Evolutionary conservation across 2,797 vertebrate genomes (phyloP), one percentile per base, ranked within the genome.

Genomic region (Gorsachius magnificus): DNA sequence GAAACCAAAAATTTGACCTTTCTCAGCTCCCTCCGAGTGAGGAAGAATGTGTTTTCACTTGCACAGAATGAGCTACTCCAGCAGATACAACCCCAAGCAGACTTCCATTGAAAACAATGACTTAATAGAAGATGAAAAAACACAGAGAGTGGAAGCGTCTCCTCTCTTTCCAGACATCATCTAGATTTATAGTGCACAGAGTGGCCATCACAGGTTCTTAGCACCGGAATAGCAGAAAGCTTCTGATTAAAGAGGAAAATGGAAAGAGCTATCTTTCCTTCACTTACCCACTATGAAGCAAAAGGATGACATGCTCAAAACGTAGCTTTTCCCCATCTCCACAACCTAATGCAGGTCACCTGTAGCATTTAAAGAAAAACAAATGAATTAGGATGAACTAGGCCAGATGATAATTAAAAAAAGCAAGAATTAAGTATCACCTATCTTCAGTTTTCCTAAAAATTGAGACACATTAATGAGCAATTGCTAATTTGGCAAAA

Each of bases 211-310:
- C 0, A 0, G n/a, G 6, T 38, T 76, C 63, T 66, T 31, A 48
- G 36, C 26, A 83, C 4, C 46, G 83, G 33, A 77, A 83, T 0
- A 38, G 14, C 46, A 84, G 24, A 86, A 83, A 86, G 14, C 5
- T 81, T 25, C 75, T 31, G 16, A 86, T 53, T 80, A 33, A 81
- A 50, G 33, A 78, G 21, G 8, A 69, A 51, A 58, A 24, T 4
- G 13, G 20, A 48, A 68, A 71, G 13, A 46, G 1, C 0, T 14
- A 48, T 7, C 29, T 78, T 66, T 77, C 26, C 16, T 70, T 81
- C 38, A 60, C 21, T 48, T 65, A 61, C 8, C 13, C 26, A 6
- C 13, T 60, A 35, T 0, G 0, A 19, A 85, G 20, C 1, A 6
- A 66, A 71, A 74, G 6, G 19, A 58, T 14, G 25, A 36, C 17